Base-by-base conservation (phyloP, 2,888 invertebrate genomes). In the Drosophila prolongata region DNA sequence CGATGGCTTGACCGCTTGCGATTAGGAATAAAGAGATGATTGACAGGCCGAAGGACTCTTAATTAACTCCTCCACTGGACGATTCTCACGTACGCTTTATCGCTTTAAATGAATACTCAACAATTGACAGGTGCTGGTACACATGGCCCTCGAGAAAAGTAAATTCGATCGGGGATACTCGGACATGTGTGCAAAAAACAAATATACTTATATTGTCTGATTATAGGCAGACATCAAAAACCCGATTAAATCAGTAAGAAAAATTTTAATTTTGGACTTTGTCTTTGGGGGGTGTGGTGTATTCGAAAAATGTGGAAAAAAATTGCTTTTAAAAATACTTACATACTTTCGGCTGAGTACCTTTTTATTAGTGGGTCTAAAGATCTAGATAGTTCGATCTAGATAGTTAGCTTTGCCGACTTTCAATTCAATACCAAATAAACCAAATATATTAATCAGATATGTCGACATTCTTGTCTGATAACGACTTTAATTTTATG, bases 1-100 rank as follows among this genome's bases (percentile, higher is more conserved):
- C 0, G 91, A 93, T 0, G 95, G 95, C 0, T 77, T 93, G 0
- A 94, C 93, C 11, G 91, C 90, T 0, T 92, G 92, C 52, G 77
- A 82, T 67, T 72, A 56, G 19, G 40, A 24, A 27, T 11, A 14
- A 13, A 5, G 14, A 38, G 42, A 6, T 68, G 50, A 77, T 65
- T 60, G 56, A 77, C 38, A 27, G 43, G 16, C 65, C 37, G 27
- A 58, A 68, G 72, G 62, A 64, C 52, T 49, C 30, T 49, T 49
- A 53, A 86, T 80, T 86, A 80, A 60, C 65, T 43, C 27, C 5
- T 9, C 56, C 24, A 62, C 52, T 16, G 56, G 60, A 59, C 64
- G 74, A 82, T 74, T 60, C 74, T 71, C 74, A 69, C 52, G 53
- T 62, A 61, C 57, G 58, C 56, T 24, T 77, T 79, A 73, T 81